Base-by-base conservation (phyloP, 2,113 vertebrate species). In the Rhodinocichla rosea region DNA sequence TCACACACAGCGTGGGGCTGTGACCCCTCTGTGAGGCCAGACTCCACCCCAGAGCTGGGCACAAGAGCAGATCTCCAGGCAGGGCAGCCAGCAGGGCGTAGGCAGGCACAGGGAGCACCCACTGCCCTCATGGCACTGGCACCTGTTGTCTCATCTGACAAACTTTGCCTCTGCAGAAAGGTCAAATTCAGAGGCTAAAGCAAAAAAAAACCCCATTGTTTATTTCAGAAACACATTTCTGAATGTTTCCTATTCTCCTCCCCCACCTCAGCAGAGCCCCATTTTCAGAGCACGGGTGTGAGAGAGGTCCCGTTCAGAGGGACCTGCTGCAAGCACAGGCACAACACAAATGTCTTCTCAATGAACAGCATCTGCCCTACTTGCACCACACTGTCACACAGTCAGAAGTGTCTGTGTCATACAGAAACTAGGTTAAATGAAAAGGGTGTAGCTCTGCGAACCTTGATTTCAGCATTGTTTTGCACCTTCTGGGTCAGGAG, bases 381-480 rank as follows among this genome's bases (percentile, higher is more conserved):
- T 56, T 87, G 84, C 42, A 76, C 45, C 0, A 0, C 28, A 5
- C 4, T 7, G 3, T 33, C 15, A 0, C 5, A 2, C 45, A 30
- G 45, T 45, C 74, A 89, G 87, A 80, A 57, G 57, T 91, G 89
- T 73, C 80, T 76, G 87, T 89, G 73, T 96, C 91, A 94, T 94
- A 93, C 13, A 18, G 85, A 96, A 97, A 96, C 74, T 94, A 75
- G 83, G 94, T 94, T 97, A 95, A 77, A 82, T 92, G 70, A 63
- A 96, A 95, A 63, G 64, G 60, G 44, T 95, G 91, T 53, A 89
- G 56, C 15, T 56, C 40, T 67, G 56, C 33, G 71, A 94, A 55
- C 20, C n/a, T 93, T 90, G 24, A 56, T 83, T 84, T 78, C 78
- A 85, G 57, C 70, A 56, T 28, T 88, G 30, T 83, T 95, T 90